Conservation (phyloP, 2,888 invertebrate genomes). For the Antheraea assamensis region DNA sequence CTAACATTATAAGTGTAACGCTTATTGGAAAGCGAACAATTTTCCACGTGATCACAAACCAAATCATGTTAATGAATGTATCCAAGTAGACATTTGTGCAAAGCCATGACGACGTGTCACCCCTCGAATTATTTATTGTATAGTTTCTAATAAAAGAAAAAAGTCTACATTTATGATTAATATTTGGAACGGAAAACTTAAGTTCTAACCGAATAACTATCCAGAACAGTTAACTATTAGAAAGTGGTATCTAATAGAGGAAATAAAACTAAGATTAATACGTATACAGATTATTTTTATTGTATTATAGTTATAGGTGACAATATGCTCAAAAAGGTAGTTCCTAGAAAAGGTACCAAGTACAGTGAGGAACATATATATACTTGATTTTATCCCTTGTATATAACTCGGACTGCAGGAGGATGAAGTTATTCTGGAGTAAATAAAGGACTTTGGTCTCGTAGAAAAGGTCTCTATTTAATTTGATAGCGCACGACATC, state of each 20-base stretch:
- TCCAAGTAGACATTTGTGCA: slow-evolving; percentile 45
- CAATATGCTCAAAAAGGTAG: background rate
- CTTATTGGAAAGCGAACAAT: slow-evolving; percentile 61
- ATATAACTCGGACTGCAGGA: background rate
- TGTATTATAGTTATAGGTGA: background rate
- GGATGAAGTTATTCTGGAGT: background rate
- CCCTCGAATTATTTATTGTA: slow-evolving; percentile 27
- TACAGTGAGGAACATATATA: too few species aligned
- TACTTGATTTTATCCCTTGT: too few species aligned
- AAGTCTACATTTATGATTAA: background rate
- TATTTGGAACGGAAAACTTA: slow-evolving; percentile 10
- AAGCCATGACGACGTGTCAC: slow-evolving; percentile 47
- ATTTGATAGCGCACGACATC: background rate
- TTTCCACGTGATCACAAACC: slow-evolving; percentile 64
- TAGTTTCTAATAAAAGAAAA: slow-evolving; percentile 25
- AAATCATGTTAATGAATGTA: slow-evolving; percentile 70
- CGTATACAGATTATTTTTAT: background rate
- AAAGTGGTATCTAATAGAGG: background rate
- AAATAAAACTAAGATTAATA: background rate
- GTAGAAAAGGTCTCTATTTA: background rate
- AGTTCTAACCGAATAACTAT: background rate
- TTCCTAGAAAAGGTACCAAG: too few species aligned
- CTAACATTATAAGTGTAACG: slow-evolving; percentile 58
- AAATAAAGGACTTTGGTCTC: background rate
- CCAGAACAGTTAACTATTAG: background rate